Evolutionary conservation across 2,113 vertebrate species (phyloP).

Genomic region (Pelmatolapia mariae): DNA sequence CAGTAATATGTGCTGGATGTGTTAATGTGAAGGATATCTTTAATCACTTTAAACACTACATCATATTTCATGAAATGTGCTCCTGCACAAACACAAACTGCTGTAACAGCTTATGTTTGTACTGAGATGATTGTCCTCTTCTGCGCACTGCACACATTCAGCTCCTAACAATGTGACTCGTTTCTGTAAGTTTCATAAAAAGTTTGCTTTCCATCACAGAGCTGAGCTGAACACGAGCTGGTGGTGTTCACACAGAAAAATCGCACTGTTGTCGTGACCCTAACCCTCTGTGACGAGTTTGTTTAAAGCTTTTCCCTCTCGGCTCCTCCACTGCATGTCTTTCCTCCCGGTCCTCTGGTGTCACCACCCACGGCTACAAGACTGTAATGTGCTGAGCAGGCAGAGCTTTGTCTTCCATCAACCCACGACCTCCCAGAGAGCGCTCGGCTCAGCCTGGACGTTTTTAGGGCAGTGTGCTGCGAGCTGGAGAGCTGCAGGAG

Average conservation of each 20-base stretch:
- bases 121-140: neutral
- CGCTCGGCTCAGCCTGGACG: neutral
- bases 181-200: neutral
- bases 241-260: neutral
- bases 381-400: neutral
- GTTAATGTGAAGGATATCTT: neutral
- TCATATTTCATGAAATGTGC: neutral
- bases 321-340: neutral
- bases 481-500: neutral
- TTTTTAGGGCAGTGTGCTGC: neutral
- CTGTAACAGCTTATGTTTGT: neutral
- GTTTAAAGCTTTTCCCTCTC: neutral
- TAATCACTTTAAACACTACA: neutral
- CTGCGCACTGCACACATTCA: neutral
- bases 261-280: neutral
- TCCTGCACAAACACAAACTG: neutral
- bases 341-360: neutral
- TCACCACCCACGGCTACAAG: neutral
- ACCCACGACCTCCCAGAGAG: neutral
- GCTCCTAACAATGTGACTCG: fast-evolving
- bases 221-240: neutral
- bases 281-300: neutral
- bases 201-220: neutral
- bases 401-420: neutral
- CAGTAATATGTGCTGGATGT: neutral